A percentile compares a stretch with the other conserved stretches of the same genome.
phyloP scores from a whole-genome alignment of 2,888 invertebrate species.

The Mesorhabditis sp. region DNA sequence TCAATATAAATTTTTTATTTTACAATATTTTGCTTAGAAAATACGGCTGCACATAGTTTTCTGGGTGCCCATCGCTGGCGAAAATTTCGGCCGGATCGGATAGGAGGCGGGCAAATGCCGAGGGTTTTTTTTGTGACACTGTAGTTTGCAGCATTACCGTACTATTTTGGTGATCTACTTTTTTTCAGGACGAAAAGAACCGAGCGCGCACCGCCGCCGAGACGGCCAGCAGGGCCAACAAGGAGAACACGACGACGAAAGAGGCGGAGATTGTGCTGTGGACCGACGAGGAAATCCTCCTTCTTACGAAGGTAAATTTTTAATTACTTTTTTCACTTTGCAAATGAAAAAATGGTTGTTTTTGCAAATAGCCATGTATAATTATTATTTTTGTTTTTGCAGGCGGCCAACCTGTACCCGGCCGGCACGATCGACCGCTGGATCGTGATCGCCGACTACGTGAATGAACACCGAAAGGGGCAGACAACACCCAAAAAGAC shows the following conservation, averaged over 20 bases:
- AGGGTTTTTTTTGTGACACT: no score
- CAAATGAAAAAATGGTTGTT: neutral
- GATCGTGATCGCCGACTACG: conserved; percentile 77
- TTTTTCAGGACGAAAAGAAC: conserved; percentile 18
- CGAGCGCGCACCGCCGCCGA: conserved; percentile 11
- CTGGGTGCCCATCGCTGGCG: no score
- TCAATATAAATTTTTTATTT: no score
- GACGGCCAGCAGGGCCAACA: conserved; percentile 23
- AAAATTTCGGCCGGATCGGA: no score
- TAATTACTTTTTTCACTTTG: neutral
- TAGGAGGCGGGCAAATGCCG: no score
- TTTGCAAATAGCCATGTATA: neutral
- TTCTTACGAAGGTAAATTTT: conserved; percentile 73
- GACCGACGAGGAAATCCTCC: conserved; percentile 79
- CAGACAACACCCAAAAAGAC: conserved; percentile 67
- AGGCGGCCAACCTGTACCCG: conserved; percentile 90
- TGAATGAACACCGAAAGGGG: conserved; percentile 72
- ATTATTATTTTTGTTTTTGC: conserved; percentile 3
- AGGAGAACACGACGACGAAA: conserved; percentile 33
- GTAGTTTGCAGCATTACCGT: no score
- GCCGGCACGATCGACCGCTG: conserved; percentile 73
- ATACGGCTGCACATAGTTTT: no score
- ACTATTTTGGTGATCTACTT: no score
- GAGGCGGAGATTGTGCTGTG: conserved; percentile 64
- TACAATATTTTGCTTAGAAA: no score